Base-by-base conservation (phyloP, 1,140 invertebrate species). In the Drosophila serrata region DNA sequence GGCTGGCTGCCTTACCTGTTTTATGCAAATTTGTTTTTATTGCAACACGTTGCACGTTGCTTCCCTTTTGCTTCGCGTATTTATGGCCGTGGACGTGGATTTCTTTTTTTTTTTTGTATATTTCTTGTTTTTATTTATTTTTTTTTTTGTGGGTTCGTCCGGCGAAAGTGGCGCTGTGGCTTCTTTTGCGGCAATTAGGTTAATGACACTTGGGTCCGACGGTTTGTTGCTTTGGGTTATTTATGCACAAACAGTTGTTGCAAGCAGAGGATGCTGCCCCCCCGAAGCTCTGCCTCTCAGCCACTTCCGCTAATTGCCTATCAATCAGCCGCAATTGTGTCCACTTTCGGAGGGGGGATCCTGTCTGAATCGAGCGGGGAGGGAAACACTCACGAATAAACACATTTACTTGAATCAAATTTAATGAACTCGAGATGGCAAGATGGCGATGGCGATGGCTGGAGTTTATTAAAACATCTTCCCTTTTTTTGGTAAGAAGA, bases 11-110 rank as follows among this genome's bases (percentile, higher is more conserved):
- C 82, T 85, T 78, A 90, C 85, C 85, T 90, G 77, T 59, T 81
- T 85, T 90, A 85, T 90, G 85, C 74, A 85, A 90, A 90, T 90
- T 77, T 78, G 65, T 46, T 84, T 88, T 90, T 90, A 90, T 90
- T 84, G 85, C 81, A 90, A 90, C 85, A 90, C 85, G 85, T 90
- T 90, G 85, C 85, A 81, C 69, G 87, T 76, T 46, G 68, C 74
- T 56, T 63, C 67, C 43, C 76, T 37, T 37, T 67, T 42, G 62
- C 31, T 11, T 33, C 35, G 29, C 59, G 63, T 75, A 82, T 82
- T 85, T 86, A 81, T 82, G 82, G 78, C 51, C 46, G 56, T 40
- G 48, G 63, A 64, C 24, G 31, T n/a, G n/a, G n/a, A 37, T 45
- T 69, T 65, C 55, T 53, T 31, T 24, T 42, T 51, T 13, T 35